Evolutionary conservation across 2,888 invertebrate species (phyloP).

Genomic region (Cecidostiba fungosa): DNA sequence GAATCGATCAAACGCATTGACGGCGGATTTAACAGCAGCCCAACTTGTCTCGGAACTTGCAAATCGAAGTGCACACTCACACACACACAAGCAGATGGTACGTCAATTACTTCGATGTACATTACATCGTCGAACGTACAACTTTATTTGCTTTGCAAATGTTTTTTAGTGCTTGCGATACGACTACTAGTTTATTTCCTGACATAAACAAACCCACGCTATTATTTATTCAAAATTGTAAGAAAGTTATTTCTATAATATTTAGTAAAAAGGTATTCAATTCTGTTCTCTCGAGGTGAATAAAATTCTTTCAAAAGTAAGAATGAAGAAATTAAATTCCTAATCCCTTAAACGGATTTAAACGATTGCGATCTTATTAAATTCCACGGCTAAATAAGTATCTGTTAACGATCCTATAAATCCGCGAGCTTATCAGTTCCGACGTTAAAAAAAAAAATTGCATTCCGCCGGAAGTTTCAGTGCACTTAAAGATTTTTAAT

Average conservation of each 20-base stretch:
- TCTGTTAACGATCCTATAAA: background rate
- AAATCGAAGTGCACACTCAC: background rate
- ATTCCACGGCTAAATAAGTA: background rate
- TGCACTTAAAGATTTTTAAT: conserved; percentile 18
- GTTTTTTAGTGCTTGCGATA: background rate
- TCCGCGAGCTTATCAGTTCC: background rate
- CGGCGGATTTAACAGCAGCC: background rate
- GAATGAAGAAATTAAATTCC: background rate
- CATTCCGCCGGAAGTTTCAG: background rate
- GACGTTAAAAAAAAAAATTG: background rate
- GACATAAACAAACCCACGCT: too few species aligned
- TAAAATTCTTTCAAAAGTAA: too few species aligned
- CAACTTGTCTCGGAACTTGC: too few species aligned
- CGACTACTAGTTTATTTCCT: too few species aligned
- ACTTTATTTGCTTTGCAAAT: background rate
- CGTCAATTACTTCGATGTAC: conserved; percentile 31
- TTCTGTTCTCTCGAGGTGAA: too few species aligned
- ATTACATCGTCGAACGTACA: conserved; percentile 25
- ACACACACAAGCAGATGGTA: background rate
- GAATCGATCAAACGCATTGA: conserved; percentile 30
- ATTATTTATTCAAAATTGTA: too few species aligned
- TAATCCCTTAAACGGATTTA: background rate
- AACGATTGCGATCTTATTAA: background rate
- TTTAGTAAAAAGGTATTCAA: too few species aligned
- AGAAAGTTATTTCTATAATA: too few species aligned